These are phyloP conservation scores for Vulpes ferrilata DNA, from an alignment of 2,113 vertebrate genomes.

Conservation along the genomic window DNA sequence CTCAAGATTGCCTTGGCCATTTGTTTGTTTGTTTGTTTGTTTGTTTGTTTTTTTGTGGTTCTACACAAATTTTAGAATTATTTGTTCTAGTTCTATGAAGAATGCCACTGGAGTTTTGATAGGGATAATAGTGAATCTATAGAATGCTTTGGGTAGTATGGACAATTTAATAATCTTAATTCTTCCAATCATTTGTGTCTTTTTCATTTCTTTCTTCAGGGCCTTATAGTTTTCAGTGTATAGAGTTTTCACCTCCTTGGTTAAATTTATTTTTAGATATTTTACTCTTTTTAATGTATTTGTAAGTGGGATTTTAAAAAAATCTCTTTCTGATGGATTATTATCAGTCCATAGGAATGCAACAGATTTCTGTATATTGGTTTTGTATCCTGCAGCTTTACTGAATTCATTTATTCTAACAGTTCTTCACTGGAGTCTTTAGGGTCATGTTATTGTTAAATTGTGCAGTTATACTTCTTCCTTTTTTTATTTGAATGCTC, in stretches of 20 bases:
- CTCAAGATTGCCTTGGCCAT: background rate
- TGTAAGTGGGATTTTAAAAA: background rate
- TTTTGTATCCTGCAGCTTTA: background rate
- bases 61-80: background rate
- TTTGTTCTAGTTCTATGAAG: background rate
- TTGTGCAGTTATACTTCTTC: background rate
- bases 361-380: background rate
- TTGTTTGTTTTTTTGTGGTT: background rate
- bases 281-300: background rate
- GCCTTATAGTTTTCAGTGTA: background rate
- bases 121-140: background rate
- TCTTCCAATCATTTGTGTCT: background rate
- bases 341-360: background rate
- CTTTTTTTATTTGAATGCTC: background rate
- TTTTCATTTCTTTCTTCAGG: background rate
- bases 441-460: background rate
- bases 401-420: background rate
- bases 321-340: background rate
- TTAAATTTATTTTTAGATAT: background rate
- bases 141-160: background rate
- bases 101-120: background rate
- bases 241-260: background rate
- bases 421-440: background rate
- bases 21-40: background rate
- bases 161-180: background rate